Base-by-base conservation (phyloP, 2,888 invertebrate species). In the Cordylochernes scorpioides region DNA sequence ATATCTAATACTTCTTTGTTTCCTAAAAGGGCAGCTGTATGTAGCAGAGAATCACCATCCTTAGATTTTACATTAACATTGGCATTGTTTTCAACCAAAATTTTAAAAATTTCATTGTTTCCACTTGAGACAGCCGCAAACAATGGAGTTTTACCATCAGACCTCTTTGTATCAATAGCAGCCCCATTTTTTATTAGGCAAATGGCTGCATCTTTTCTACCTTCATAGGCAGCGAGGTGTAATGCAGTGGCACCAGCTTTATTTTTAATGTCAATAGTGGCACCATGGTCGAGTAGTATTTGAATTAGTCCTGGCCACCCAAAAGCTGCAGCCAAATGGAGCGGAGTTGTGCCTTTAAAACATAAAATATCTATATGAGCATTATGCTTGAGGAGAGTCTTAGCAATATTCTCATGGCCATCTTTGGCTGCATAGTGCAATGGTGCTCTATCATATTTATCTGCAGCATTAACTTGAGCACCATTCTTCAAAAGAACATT, bases 291-390 rank as follows among this genome's bases (percentile, higher is more conserved):
- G 4, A 28, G 4, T 9, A 31, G 15, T n/a, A 28, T 6, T 17
- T 21, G 15, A 7, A 28, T 17, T 13, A 31, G 27, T 9, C 10
- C 17, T 2, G 17, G 7, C 10, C 15, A 14, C 3, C 31, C 31
- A 43, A 72, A 68, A 4, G 71, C 65, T 5, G 77, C 69, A 16
- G 75, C 70, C 35, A 86, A 60, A 56, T 88, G 86, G 35, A 88
- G 51, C 1, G 86, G 74, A 13, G 82, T 78, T 55, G 78, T 72
- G 33, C 64, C 70, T 49, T 84, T 82, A 51, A 72, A 67, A 27
- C 77, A 75, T 35, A 59, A 53, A 4, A 77, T 72, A 57, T 74
- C 74, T 2, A 78, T 61, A 52, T 84, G 64, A 8, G 80, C 72
- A 16, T 77, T 77, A 46, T 68, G 64, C 35, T 72, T 67, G 29